These are phyloP conservation scores for Gobius niger DNA, from an alignment of 2,113 vertebrate species.

Conservation along the genomic window DNA sequence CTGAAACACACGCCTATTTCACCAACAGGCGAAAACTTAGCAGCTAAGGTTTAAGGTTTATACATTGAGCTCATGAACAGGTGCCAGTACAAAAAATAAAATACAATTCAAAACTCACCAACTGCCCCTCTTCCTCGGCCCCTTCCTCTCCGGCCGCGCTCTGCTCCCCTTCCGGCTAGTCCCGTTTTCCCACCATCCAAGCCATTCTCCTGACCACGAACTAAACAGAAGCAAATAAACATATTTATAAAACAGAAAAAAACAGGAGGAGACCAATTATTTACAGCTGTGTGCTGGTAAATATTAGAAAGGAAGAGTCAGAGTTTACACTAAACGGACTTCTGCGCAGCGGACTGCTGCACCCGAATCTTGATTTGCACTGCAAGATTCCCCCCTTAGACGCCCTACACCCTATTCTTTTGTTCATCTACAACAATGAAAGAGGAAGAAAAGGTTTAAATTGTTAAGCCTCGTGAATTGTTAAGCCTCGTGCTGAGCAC, in stretches of 20 bases:
- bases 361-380: too few species aligned
- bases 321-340: too few species aligned
- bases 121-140: conserved; percentile 88
- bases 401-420: too few species aligned
- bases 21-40: background rate
- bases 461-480: too few species aligned
- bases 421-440: too few species aligned
- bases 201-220: conserved; percentile 96
- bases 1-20: conserved; percentile 24
- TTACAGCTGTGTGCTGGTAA: background rate
- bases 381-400: too few species aligned
- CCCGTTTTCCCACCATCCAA: conserved; percentile 87
- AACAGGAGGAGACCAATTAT: background rate
- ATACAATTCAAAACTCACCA: conserved; percentile 64
- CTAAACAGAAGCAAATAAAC: conserved; percentile 59
- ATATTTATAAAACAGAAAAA: background rate
- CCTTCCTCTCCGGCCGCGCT: conserved; percentile 89
- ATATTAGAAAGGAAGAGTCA: too few species aligned
- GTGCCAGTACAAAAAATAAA: background rate
- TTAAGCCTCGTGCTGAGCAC: too few species aligned
- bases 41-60: background rate
- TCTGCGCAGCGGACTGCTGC: too few species aligned
- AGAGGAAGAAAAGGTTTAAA: too few species aligned
- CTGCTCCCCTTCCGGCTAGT: conserved; percentile 85
- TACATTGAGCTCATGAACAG: too few species aligned